phyloP scores from a whole-genome alignment of 1,140 invertebrate genomes.

The Heliconius himera region DNA sequence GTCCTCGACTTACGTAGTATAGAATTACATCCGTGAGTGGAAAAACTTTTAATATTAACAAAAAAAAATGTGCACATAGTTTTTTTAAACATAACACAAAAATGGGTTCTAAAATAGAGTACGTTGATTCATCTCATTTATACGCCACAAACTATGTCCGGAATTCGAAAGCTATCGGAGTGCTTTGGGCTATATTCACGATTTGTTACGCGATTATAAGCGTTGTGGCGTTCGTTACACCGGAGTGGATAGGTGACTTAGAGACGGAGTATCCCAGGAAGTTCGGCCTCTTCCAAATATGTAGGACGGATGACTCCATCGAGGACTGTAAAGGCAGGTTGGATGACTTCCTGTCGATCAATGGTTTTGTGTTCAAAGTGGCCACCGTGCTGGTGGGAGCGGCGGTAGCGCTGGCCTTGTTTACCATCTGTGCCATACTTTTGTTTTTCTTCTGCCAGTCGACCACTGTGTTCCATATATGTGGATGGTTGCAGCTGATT shows the following conservation, averaged over 20 bases:
- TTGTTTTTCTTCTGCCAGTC: conserved; percentile 97
- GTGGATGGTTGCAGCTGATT: conserved; percentile 95
- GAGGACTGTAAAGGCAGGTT: conserved; percentile 92
- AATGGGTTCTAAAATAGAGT: conserved; percentile 95
- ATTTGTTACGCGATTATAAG: conserved; percentile 98
- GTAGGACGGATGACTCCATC: conserved; percentile 86
- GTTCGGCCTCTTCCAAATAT: conserved; percentile 95
- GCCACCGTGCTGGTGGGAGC: conserved; percentile 94
- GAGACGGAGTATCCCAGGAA: conserved; percentile 93
- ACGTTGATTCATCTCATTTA: conserved; percentile 93
- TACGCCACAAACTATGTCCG: conserved; percentile 96
- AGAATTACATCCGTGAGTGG: not conserved
- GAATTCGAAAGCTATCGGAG: conserved; percentile 97
- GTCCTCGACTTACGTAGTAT: conserved; percentile 58
- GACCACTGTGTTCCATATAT: conserved; percentile 96
- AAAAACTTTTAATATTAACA: conserved; percentile 15
- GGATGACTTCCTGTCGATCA: conserved; percentile 91
- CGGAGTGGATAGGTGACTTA: conserved; percentile 95
- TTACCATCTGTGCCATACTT: conserved; percentile 93
- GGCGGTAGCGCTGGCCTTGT: conserved; percentile 91
- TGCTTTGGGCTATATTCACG: conserved; percentile 97
- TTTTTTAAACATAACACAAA: conserved; percentile 54
- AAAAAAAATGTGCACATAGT: conserved; percentile 54
- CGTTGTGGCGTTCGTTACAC: conserved; percentile 96
- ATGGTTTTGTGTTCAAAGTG: conserved; percentile 87